Base-by-base conservation (phyloP, 2,888 invertebrate species). In the Phaonia tiefii region DNA sequence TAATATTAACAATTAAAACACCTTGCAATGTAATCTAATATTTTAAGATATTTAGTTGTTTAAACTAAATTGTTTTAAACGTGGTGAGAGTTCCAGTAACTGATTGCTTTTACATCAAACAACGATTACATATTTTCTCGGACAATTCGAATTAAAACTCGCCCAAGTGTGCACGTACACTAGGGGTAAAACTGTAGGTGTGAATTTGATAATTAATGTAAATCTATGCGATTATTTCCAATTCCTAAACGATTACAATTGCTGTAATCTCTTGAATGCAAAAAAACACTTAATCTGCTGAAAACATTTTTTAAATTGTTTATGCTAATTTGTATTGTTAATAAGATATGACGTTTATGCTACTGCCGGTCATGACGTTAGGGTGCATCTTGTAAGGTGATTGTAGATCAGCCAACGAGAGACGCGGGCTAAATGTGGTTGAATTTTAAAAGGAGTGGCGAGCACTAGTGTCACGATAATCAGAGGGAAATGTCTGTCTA, bases 151-250 rank as follows among this genome's bases (percentile, higher is more conserved):
- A 7, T 37, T 1, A 1, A 20, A 49, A 49, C 2, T 4, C 20
- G 37, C 37, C 20, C 49, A 1, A 1, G 1, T 17, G 49, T n/a
- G 49, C 49, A 20, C 4, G 20, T 8, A 20, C 49, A n/a, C n/a
- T n/a, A n/a, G n/a, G n/a, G n/a, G n/a, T 31, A 8, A 42, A 63
- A 63, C 20, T 63, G 63, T 63, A 63, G 63, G 63, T 63, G 63
- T 63, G 63, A 42, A 42, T 20, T 39, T 58, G 25, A 58, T 31
- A 58, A 31, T 39, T 20, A 63, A 63, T 63, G 22, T 10, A 63
- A 63, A 63, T 42, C 22, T 42, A 37, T 8, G 8, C 63, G 63
- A 42, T 63, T 63, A 63, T 63, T 63, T 39, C 1, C n/a, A 4
- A 42, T 63, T 63, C 39, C 63, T 42, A 42, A 42, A n/a, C 63